Conservation (phyloP, 2,113 vertebrate species). For the Morone saxatilis region DNA sequence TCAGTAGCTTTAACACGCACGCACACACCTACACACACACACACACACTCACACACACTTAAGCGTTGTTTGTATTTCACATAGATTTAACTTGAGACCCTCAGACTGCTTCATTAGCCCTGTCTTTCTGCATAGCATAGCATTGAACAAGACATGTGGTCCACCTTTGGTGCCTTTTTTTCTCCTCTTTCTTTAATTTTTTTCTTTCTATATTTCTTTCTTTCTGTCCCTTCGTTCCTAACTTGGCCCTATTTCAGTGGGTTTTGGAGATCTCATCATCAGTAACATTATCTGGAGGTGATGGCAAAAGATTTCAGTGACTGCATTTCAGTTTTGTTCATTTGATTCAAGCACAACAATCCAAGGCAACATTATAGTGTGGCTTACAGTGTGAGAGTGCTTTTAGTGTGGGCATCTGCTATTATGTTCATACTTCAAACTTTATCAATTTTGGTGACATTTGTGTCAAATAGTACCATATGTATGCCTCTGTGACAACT, state of each 20-base stretch:
- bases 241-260: not conserved
- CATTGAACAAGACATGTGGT: not conserved
- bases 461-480: no score
- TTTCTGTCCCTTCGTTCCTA: not conserved
- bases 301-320: not conserved
- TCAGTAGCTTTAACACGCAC: slow-evolving; percentile 20
- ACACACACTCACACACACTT: not conserved
- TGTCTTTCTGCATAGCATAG: not conserved
- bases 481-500: no score
- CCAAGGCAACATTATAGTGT: not conserved
- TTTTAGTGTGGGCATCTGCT: not conserved
- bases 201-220: not conserved
- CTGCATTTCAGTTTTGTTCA: not conserved
- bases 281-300: not conserved
- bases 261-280: not conserved
- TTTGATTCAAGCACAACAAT: not conserved
- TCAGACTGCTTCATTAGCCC: not conserved
- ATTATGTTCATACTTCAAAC: no score
- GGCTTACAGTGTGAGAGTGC: not conserved
- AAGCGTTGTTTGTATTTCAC: slow-evolving; percentile 8
- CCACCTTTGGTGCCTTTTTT: not conserved
- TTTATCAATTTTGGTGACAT: no score
- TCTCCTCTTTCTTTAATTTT: not conserved
- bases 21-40: not conserved
- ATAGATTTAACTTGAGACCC: not conserved